phyloP scores from a whole-genome alignment of 2,888 invertebrate species.

The Patella pellucida region DNA sequence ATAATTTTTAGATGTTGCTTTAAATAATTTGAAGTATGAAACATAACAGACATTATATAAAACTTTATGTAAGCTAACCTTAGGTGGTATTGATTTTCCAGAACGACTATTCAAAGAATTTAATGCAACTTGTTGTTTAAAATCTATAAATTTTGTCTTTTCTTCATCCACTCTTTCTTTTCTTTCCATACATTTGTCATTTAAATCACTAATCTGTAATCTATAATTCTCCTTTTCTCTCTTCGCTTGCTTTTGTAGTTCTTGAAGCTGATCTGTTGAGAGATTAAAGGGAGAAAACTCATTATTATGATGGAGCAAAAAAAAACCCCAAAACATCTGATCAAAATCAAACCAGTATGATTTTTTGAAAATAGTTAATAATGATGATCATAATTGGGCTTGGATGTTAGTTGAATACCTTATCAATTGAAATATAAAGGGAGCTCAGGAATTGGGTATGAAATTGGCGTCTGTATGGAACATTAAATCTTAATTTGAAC shows the following conservation, averaged over 20 bases:
- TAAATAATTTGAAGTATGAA: too few relatives aligned
- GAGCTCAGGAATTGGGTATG: too few relatives aligned
- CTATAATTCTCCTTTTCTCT: conserved; percentile 58
- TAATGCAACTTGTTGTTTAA: conserved; percentile 66
- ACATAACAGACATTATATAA: too few relatives aligned
- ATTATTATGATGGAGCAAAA: background rate
- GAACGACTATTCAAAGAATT: conserved; percentile 66
- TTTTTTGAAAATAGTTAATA: background rate
- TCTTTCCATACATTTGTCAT: conserved; percentile 63
- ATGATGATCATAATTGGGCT: too few relatives aligned
- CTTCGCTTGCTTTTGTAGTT: conserved; percentile 60
- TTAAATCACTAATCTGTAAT: conserved; percentile 62
- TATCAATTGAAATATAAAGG: too few relatives aligned
- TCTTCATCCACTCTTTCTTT: conserved; percentile 66
- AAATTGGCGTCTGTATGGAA: too few relatives aligned
- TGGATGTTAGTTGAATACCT: too few relatives aligned
- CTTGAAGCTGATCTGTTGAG: conserved; percentile 65
- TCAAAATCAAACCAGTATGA: background rate
- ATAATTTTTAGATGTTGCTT: too few relatives aligned
- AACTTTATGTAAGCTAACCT: conserved; percentile 38
- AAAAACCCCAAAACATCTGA: background rate
- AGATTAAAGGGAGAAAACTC: background rate
- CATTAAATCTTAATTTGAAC: too few relatives aligned
- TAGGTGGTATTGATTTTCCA: conserved; percentile 67
- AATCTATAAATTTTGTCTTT: conserved; percentile 63